Percentiles rank a stretch among this genome's conserved stretches.
These are phyloP conservation scores for Chloroceryle aenea DNA, from an alignment of 2,113 vertebrate species.

Conservation along the genomic window DNA sequence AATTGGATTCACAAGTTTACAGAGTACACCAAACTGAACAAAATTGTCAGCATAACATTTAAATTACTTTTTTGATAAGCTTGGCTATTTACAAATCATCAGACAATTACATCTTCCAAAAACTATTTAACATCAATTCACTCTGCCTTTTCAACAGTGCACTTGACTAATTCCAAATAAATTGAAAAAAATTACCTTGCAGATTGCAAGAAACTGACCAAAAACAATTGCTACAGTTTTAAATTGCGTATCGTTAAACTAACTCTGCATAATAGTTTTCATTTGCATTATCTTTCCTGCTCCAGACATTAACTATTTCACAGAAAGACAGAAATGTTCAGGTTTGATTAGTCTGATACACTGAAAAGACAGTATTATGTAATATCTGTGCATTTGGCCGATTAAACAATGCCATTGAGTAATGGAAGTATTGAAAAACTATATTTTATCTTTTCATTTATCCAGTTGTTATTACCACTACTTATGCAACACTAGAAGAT, in stretches of 20 bases:
- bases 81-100: constrained; percentile 87
- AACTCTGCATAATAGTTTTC: constrained; percentile 55
- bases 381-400: neutral
- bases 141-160: constrained; percentile 80
- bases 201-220: constrained; percentile 83
- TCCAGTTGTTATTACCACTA: neutral
- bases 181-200: constrained; percentile 83
- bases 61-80: constrained; percentile 86
- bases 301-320: constrained; percentile 54
- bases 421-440: neutral
- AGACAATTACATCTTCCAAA: constrained; percentile 88
- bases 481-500: neutral
- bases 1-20: constrained; percentile 78
- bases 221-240: constrained; percentile 75
- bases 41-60: constrained; percentile 85
- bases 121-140: constrained; percentile 88
- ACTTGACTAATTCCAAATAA: constrained; percentile 86
- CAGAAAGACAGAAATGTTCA: neutral
- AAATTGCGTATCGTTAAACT: constrained; percentile 69
- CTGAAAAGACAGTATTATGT: neutral
- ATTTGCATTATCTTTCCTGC: constrained; percentile 33
- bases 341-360: neutral
- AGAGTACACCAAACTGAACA: constrained; percentile 78
- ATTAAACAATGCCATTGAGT: neutral
- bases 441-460: neutral